Evolutionary conservation across 2,888 invertebrate genomes (phyloP).

Genomic region (Sturmia bella): DNA sequence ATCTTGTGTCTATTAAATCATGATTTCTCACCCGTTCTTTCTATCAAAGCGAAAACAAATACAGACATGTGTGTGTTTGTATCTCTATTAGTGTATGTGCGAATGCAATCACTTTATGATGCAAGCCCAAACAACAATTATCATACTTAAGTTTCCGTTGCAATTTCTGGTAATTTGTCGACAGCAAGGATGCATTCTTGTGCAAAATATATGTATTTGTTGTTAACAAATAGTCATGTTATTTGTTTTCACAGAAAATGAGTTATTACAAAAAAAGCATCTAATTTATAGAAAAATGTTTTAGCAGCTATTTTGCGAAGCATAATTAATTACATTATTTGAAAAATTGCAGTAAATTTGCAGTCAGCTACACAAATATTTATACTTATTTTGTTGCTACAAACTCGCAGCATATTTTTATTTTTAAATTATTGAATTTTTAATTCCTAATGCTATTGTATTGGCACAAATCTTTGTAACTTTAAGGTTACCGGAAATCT

Average conservation of each 20-base stretch:
- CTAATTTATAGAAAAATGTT: conserved; percentile 5
- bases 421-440: too few species aligned
- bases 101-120: conserved; percentile 53
- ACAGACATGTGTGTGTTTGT: background rate
- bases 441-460: too few species aligned
- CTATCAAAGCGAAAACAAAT: too few species aligned
- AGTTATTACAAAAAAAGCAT: conserved; percentile 25
- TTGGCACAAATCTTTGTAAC: too few species aligned
- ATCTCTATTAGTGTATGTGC: background rate
- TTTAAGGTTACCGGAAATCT: too few species aligned
- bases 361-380: too few species aligned
- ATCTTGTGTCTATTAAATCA: too few species aligned
- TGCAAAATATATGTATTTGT: conserved; percentile 44
- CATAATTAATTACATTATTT: background rate
- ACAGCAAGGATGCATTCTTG: conserved; percentile 49
- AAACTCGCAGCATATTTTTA: too few species aligned
- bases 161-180: conserved; percentile 68
- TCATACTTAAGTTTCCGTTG: conserved; percentile 64
- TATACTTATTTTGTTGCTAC: too few species aligned
- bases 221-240: conserved; percentile 22
- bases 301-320: background rate
- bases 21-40: too few species aligned
- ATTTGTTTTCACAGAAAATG: conserved; percentile 37
- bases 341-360: too few species aligned
- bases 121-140: conserved; percentile 53